Conservation (phyloP, 2,113 vertebrate genomes). For the Sturnira hondurensis region DNA sequence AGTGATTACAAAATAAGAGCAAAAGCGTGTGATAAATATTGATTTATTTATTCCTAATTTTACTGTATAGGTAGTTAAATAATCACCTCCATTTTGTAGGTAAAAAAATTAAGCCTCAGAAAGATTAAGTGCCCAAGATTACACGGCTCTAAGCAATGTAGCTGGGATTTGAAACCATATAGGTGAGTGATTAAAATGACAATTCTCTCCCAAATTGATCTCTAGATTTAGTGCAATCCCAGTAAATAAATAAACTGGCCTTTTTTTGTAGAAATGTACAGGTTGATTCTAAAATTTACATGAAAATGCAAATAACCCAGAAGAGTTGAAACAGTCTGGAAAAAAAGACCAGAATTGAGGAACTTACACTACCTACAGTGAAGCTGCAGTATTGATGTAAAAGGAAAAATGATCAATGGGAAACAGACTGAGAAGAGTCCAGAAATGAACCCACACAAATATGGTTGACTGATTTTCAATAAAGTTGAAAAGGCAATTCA, state of each 20-base stretch:
- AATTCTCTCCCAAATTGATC: background rate
- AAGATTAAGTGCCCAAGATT: background rate
- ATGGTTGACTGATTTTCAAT: background rate
- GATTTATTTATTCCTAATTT: background rate
- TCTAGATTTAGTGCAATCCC: background rate
- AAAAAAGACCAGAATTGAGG: background rate
- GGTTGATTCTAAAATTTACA: background rate
- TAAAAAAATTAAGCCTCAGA: background rate
- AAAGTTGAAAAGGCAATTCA: background rate
- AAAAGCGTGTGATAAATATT: background rate
- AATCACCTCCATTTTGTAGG: background rate
- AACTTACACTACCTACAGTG: background rate
- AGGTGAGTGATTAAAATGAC: background rate
- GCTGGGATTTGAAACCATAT: background rate
- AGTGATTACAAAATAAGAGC: background rate
- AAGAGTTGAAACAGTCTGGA: background rate
- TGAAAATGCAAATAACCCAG: background rate
- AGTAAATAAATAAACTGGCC: background rate
- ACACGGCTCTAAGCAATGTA: background rate
- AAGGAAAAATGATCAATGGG: background rate
- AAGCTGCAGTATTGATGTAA: background rate
- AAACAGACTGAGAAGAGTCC: background rate
- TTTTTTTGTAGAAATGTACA: background rate
- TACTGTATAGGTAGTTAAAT: background rate
- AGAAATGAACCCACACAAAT: background rate